These are phyloP conservation scores for Halictus ligatus DNA, from an alignment of 2,888 invertebrate species.

Conservation along the genomic window DNA sequence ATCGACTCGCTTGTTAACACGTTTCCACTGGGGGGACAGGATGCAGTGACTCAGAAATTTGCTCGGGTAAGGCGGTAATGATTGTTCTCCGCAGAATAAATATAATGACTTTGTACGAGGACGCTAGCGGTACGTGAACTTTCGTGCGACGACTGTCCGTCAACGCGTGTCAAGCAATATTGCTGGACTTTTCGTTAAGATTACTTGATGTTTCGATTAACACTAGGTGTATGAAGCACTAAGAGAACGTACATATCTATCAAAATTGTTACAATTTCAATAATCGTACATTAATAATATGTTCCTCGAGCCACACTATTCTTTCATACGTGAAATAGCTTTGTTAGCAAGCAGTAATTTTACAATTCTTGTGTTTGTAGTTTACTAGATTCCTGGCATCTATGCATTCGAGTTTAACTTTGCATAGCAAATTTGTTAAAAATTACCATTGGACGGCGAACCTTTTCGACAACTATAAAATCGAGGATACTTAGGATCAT, in stretches of 20 bases:
- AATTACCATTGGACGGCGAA: neutral
- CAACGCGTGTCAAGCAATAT: neutral
- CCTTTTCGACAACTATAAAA: neutral
- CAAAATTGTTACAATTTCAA: too few species aligned
- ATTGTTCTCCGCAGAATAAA: slow-evolving; percentile 1
- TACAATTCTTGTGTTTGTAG: too few species aligned
- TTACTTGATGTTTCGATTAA: neutral
- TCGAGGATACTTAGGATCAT: neutral
- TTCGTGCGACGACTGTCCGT: neutral
- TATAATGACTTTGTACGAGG: neutral
- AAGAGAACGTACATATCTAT: too few species aligned
- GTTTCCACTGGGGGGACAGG: neutral
- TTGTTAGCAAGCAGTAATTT: too few species aligned
- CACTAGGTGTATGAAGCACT: too few species aligned
- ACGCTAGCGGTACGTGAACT: neutral
- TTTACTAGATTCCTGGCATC: too few species aligned
- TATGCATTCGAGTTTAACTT: too few species aligned
- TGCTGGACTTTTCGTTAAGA: neutral
- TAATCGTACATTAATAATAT: too few species aligned
- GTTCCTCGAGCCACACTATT: too few species aligned
- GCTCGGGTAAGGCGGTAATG: neutral
- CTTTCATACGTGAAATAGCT: too few species aligned
- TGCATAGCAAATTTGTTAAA: neutral
- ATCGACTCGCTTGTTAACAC: slow-evolving; percentile 24
- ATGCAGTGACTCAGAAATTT: slow-evolving; percentile 3